Conservation (phyloP, 2,888 invertebrate species). For the Nemurella pictetii region DNA sequence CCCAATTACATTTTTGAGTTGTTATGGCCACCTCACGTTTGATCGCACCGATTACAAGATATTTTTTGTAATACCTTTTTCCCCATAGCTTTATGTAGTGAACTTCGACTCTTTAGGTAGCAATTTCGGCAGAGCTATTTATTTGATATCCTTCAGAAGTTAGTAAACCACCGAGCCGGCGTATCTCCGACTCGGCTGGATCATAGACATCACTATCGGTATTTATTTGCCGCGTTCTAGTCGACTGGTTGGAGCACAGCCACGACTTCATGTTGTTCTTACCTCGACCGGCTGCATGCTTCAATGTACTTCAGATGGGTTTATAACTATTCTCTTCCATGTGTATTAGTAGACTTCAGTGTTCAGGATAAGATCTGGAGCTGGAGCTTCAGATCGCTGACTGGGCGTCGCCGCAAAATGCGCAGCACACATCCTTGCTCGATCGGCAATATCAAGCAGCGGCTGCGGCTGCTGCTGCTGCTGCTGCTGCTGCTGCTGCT, state of each 20-base stretch:
- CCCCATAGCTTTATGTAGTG: background rate
- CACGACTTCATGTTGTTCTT: constrained; percentile 15
- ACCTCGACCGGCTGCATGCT: background rate
- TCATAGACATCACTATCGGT: background rate
- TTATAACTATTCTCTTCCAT: constrained; percentile 16
- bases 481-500: no score
- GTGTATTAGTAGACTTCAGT: constrained; percentile 21
- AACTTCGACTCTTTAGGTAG: constrained; percentile 20
- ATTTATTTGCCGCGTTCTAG: constrained; percentile 24
- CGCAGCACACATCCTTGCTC: background rate
- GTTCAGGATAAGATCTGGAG: constrained; percentile 19
- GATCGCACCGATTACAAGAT: background rate
- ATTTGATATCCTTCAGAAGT: constrained; percentile 16
- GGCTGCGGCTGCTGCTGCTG: background rate
- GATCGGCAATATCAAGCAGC: background rate
- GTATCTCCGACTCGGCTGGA: background rate
- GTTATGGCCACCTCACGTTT: background rate
- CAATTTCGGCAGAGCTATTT: constrained; percentile 20
- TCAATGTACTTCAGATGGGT: constrained; percentile 7
- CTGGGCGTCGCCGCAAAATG: constrained; percentile 18
- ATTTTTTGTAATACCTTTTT: background rate
- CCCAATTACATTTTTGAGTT: background rate
- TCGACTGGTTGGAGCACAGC: background rate
- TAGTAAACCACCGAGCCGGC: constrained; percentile 11
- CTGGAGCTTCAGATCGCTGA: background rate